Conservation (phyloP, 2,888 invertebrate genomes). For the Papilio gigon region DNA sequence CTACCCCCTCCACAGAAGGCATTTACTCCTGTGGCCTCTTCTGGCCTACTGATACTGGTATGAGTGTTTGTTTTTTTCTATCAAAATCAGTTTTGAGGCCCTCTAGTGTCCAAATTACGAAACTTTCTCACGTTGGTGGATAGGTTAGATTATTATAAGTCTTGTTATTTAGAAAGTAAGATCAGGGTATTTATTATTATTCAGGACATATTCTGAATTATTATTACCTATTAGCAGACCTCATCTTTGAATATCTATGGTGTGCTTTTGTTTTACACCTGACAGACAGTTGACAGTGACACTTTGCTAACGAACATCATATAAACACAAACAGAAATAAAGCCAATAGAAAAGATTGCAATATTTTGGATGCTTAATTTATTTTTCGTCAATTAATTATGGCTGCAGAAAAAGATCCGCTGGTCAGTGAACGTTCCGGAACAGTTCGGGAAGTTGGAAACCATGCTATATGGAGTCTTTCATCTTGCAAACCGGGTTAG, state of each 20-base stretch:
- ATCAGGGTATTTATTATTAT: too few species aligned
- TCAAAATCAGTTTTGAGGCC: neutral
- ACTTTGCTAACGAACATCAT: neutral
- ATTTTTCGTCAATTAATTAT: slow-evolving; percentile 48
- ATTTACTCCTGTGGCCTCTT: too few species aligned
- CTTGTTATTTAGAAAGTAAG: neutral
- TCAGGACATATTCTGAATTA: neutral
- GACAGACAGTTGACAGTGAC: neutral
- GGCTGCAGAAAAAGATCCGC: slow-evolving; percentile 75
- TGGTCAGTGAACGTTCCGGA: slow-evolving; percentile 77
- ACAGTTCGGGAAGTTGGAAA: slow-evolving; percentile 90
- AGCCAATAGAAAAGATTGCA: neutral
- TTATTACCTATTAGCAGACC: too few species aligned
- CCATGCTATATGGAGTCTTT: slow-evolving; percentile 98
- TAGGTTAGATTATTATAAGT: neutral
- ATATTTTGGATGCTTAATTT: neutral
- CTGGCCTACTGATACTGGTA: neutral
- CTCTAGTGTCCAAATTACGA: neutral
- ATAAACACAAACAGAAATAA: neutral
- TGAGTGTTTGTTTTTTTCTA: neutral
- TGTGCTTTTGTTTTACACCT: too few species aligned
- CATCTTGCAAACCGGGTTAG: slow-evolving; percentile 97
- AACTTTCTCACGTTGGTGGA: neutral
- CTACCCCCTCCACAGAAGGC: too few species aligned
- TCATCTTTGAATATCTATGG: too few species aligned